Evolutionary conservation across 2,797 vertebrate genomes (phyloP), one percentile per base, ranked within the genome.

Genomic region (Lerista edwardsae): DNA sequence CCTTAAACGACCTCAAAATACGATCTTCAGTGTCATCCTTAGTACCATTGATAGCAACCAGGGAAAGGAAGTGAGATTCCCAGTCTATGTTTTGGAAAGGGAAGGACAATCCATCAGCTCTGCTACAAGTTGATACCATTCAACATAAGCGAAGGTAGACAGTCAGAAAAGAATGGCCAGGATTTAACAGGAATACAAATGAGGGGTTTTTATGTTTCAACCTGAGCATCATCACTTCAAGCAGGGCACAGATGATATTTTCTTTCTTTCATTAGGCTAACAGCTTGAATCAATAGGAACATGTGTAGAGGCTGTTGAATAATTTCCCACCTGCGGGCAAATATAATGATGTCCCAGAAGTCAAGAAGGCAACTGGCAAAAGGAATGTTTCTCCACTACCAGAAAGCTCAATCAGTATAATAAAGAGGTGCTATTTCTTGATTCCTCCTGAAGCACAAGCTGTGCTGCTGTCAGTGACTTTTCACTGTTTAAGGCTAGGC

Each of bases 251-350:
- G 25, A 17, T 1, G 0, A 8, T 67, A 73, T 77, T 25, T n/a
- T 81, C 79, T 81, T 87, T 34, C 51, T 27, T 77, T n/a, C 39
- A 80, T 85, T 76, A 88, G 86, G 64, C 34, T 81, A 64, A 82
- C 80, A 1, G 0, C 80, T 78, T 86, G 85, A 82, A 87, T 88
- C 69, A 47, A 68, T 14, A 61, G 61, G 79, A 87, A 31, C 85
- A 79, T 59, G 36, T 0, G 15, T 31, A 86, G 80, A 88, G 80
- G 81, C 57, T 83, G 77, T 83, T 83, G 87, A 90, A 85, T 84
- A 84, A 86, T 84, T 82, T 83, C 86, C 84, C 87, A 84, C 90
- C 91, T 29, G 55, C 1, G 73, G 59, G 87, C 91, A 92, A 90
- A 87, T 88, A 89, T 0, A 0, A 90, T 84, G 89, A 80, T 88